These are phyloP conservation scores for Anableps anableps DNA, from an alignment of 2,797 vertebrate genomes.

Conservation along the genomic window DNA sequence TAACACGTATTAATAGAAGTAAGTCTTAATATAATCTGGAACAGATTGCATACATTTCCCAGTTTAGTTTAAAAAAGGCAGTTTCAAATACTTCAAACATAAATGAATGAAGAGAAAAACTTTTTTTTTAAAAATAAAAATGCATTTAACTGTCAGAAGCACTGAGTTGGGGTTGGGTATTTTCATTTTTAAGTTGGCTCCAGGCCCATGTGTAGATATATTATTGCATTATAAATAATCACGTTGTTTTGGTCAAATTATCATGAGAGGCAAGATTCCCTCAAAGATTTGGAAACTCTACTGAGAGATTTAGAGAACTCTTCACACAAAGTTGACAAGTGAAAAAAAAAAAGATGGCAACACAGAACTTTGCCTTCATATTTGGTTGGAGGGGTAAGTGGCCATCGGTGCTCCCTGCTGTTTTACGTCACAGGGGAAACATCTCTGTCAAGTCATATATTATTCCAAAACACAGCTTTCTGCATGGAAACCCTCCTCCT, in stretches of 20 bases:
- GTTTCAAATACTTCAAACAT: not conserved
- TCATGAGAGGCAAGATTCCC: slow-evolving; percentile 5
- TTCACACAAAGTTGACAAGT: slow-evolving; percentile 28
- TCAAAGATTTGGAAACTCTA: slow-evolving; percentile 28
- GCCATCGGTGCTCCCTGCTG: slow-evolving; percentile 90
- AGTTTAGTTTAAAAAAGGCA: not conserved
- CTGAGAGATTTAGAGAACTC: slow-evolving; percentile 17
- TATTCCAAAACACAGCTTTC: slow-evolving; percentile 95
- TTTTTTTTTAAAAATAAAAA: not conserved
- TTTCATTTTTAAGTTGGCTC: slow-evolving; percentile 4
- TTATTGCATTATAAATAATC: not conserved
- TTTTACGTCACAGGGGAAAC: slow-evolving; percentile 92
- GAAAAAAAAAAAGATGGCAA: slow-evolving; percentile 45
- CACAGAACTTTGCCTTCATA: slow-evolving; percentile 83
- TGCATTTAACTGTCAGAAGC: not conserved
- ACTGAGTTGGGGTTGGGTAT: not conserved
- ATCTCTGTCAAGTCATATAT: slow-evolving; percentile 92
- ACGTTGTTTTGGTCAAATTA: not conserved
- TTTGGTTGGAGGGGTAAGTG: slow-evolving; percentile 87
- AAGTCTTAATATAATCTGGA: not conserved
- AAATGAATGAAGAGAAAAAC: not conserved
- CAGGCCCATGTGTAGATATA: not conserved
- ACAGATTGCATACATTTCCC: not conserved
- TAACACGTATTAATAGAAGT: not conserved
- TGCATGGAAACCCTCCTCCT: slow-evolving; percentile 85